phyloP scores from a whole-genome alignment of 2,113 vertebrate species.

The Phalacrocorax pelagicus region DNA sequence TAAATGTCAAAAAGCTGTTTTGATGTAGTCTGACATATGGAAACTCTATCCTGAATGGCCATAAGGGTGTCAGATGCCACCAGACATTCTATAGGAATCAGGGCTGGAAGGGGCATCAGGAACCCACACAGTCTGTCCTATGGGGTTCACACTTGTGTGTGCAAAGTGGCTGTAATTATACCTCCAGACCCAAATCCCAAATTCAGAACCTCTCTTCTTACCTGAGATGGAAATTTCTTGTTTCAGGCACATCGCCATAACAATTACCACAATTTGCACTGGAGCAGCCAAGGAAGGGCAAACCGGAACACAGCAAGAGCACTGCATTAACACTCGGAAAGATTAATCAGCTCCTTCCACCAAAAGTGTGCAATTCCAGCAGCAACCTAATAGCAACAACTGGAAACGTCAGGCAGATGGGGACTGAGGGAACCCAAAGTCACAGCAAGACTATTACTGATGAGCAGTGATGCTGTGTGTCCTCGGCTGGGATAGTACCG shows the following conservation, averaged over 20 bases:
- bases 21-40: neutral
- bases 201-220: neutral
- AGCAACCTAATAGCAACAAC: neutral
- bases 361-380: neutral
- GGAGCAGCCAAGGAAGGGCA: neutral
- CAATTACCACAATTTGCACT: neutral
- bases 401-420: neutral
- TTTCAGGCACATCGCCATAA: neutral
- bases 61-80: neutral
- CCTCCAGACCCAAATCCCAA: neutral
- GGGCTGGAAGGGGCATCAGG: neutral
- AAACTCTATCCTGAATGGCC: neutral
- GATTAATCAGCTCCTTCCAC: neutral
- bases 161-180: neutral
- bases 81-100: neutral
- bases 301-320: neutral
- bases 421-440: neutral
- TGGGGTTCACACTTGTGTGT: accelerated
- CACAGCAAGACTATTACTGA: neutral
- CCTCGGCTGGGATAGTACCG: neutral
- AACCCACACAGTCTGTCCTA: neutral
- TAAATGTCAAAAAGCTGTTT: neutral
- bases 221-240: neutral
- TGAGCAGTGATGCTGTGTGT: neutral
- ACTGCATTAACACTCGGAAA: neutral